Evolutionary conservation across 1,140 invertebrate genomes (phyloP), one percentile per base, ranked within the genome.

Genomic region (Drosophila melanica): DNA sequence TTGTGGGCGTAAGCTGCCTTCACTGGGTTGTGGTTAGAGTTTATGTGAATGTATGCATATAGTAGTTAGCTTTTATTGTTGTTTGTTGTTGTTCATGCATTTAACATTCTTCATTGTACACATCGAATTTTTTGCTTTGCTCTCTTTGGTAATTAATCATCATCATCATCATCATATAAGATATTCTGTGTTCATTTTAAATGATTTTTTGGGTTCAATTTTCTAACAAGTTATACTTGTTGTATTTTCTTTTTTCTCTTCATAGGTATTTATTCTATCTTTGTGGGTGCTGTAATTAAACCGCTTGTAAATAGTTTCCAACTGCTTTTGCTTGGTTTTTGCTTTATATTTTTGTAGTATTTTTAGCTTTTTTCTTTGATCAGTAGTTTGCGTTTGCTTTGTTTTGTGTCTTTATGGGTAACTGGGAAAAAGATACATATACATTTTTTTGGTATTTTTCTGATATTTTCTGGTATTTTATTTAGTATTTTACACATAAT

Each of bases 401-500:
- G 27, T 27, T 27, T 27, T 1, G 27, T 27, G 27, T 27, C 6
- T 30, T 54, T 37, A 53, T 62, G 14, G n/a, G 64, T 10, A 72
- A 64, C 30, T 72, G 63, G 33, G 33, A 37, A 65, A 35, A 27
- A 63, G 53, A 58, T 51, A 30, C 33, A 65, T 37, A 37, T 51
- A 37, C 18, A 18, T 57, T 45, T 23, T 53, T 53, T 55, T 33
- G 8, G 18, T 62, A 48, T 47, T 42, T 64, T 48, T 47, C 14
- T 67, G 30, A 12, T 16, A 45, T 65, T 39, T 54, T 58, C 45
- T 41, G 27, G 58, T 57, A 72, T 78, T 72, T 72, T 14, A 45
- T 65, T 50, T 65, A 65, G 53, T 71, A 66, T 62, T 68, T 67
- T 79, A 84, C 80, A 82, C 63, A 37, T 75, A 75, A 51, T 75